Evolutionary conservation across 2,797 vertebrate genomes (phyloP), one percentile per base, ranked within the genome.

Genomic region (Darevskia nairensis): DNA sequence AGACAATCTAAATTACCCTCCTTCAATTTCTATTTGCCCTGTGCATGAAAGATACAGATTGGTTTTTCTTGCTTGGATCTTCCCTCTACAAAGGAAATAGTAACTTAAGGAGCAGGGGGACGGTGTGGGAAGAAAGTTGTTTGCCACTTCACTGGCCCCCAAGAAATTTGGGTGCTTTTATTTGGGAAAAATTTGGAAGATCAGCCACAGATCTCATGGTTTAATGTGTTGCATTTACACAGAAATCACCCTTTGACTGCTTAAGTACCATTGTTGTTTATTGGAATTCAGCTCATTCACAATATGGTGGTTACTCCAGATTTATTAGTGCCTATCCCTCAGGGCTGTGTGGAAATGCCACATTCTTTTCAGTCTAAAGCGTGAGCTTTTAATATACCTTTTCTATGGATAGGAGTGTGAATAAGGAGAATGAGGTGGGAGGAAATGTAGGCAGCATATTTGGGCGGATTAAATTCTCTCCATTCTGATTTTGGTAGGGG

Each of bases 361-460:
- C n/a, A 1, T 9, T 80, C 17, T 81, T 3, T 87, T 75, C 50
- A 44, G 8, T 74, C 50, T 74, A 44, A 35, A n/a, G 23, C 1
- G 2, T 55, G 32, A 80, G 66, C 71, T 71, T 79, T 50, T 86
- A 66, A 55, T 80, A 69, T 64, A 66, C 13, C 71, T 86, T 86
- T 76, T 85, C 32, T 29, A 17, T 29, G 5, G 68, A 39, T 80
- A 3, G 44, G 23, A 44, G 27, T 55, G 25, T 80, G n/a, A 71
- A 9, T 72, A n/a, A 69, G 13, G 64, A 69, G 21, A 23, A 19
- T 32, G 27, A 78, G 32, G 17, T 50, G 10, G 11, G 11, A 55
- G 27, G 35, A 35, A 76, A 29, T 29, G 23, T 23, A 80, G 75
- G 25, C 35, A 78, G 39, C 7, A 39, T 27, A 29, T 64, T 61